Base-by-base conservation (phyloP, 2,888 invertebrate genomes). In the Rhaphigaster nebulosa region DNA sequence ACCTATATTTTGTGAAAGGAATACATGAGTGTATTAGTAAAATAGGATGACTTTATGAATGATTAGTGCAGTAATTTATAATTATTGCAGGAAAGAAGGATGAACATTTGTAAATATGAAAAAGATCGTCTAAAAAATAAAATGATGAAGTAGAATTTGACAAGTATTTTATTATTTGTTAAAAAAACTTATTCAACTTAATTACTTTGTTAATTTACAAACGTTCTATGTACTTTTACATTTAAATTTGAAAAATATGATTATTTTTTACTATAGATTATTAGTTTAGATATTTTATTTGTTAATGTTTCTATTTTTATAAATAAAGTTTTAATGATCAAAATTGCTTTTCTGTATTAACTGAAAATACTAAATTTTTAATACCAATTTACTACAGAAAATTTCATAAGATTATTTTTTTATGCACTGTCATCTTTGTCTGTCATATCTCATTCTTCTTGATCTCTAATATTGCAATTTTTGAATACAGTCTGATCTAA, bases 281-380 rank as follows among this genome's bases (percentile, higher is more conserved):
- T 80, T 45, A 80, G 80, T 41, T 41, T 41, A 80, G 41, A 80
- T 41, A 45, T 80, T 80, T 76, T 45, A 41, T 80, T 80, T 38
- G 41, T 45, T 80, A 80, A 80, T 80, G 80, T 80, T 80, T 80
- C 41, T 80, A 80, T 80, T 80, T 80, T 80, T 80, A 80, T 80
- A 80, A 80, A 80, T 80, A 41, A 38, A 80, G 13, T 41, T 80
- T 80, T 41, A 26, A 38, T 80, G 41, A 80, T 13, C 41, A 26
- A 10, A 41, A 26, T 45, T 41, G 41, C 26, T 10, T 80, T 80
- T 80, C 20, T n/a, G 0, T 12, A 26, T 56, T 23, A 56, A 45
- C 45, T 45, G 45, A 45, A 45, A 45, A 45, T 45, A 45, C 45
- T 45, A 45, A 45, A n/a, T n/a, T 45, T 45, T 45, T 45, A 45